Evolutionary conservation across 2,797 vertebrate genomes (phyloP).

Genomic region (Salmo trutta): DNA sequence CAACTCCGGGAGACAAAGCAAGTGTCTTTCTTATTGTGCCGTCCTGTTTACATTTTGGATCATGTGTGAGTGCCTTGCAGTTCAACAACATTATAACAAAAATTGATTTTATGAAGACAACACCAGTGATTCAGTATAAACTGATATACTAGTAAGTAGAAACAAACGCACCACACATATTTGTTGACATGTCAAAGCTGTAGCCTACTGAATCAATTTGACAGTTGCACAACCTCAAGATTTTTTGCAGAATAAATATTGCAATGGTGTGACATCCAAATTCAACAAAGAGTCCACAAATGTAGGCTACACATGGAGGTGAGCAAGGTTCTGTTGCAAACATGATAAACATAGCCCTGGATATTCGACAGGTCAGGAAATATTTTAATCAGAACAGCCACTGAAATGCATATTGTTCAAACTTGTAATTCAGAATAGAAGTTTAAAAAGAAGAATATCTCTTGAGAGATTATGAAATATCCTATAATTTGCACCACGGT

Average conservation of each 20-base stretch:
- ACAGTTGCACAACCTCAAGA: background rate
- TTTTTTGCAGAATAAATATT: background rate
- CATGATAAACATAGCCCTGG: background rate
- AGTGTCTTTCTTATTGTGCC: background rate
- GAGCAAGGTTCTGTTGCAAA: background rate
- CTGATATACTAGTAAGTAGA: background rate
- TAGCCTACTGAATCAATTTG: background rate
- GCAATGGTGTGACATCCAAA: background rate
- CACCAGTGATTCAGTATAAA: background rate
- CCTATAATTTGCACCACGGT: background rate
- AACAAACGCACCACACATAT: background rate
- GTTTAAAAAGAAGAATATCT: background rate
- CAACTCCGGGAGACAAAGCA: constrained; percentile 4
- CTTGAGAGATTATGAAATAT: background rate
- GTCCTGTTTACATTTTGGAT: background rate
- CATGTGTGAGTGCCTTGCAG: background rate
- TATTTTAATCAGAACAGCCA: too few species aligned
- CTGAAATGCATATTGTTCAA: background rate
- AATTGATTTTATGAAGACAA: background rate
- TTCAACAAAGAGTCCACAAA: background rate
- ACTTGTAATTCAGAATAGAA: background rate
- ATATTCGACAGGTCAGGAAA: background rate
- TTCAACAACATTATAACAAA: background rate
- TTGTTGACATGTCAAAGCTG: background rate
- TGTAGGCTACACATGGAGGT: background rate